Evolutionary conservation across 2,888 invertebrate genomes (phyloP).

Genomic region (Sphinx pinastri): DNA sequence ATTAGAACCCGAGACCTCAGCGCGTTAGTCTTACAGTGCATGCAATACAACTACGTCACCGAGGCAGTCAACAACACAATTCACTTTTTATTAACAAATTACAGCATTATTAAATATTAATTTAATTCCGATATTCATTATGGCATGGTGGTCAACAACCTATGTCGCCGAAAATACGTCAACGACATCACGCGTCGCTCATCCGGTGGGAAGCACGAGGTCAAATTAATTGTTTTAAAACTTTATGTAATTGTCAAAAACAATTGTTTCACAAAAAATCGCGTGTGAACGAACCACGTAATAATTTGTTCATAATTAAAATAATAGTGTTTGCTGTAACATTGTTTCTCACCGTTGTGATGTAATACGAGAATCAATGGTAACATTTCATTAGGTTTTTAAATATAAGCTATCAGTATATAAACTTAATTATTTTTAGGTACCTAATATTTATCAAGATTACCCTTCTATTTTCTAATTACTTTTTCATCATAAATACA

Average conservation of each 20-base stretch:
- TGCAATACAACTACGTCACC: too few relatives aligned
- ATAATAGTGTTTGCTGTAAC: slow-evolving; percentile 42
- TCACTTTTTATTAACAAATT: too few relatives aligned
- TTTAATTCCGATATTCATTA: not conserved
- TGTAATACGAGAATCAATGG: not conserved
- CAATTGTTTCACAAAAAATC: slow-evolving; percentile 61
- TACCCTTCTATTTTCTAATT: too few relatives aligned
- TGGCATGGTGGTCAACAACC: slow-evolving; percentile 2
- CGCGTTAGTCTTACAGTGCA: too few relatives aligned
- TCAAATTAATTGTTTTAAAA: slow-evolving; percentile 67
- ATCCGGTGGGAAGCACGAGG: slow-evolving; percentile 72
- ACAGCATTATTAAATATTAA: not conserved
- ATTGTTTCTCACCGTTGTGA: not conserved
- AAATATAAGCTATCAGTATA: not conserved
- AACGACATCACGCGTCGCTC: slow-evolving; percentile 65
- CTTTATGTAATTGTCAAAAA: slow-evolving; percentile 70
- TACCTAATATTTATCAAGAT: not conserved
- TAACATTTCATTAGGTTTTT: slow-evolving; percentile 1
- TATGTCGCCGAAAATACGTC: slow-evolving; percentile 56
- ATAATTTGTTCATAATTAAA: slow-evolving; percentile 46
- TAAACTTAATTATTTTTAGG: not conserved
- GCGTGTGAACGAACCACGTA: slow-evolving; percentile 72
- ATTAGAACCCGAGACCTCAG: too few relatives aligned
- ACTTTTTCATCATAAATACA: too few relatives aligned
- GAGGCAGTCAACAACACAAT: too few relatives aligned